Evolutionary conservation across 2,888 invertebrate genomes (phyloP), one percentile per base, ranked within the genome.

Genomic region (Spilosoma lubricipeda): DNA sequence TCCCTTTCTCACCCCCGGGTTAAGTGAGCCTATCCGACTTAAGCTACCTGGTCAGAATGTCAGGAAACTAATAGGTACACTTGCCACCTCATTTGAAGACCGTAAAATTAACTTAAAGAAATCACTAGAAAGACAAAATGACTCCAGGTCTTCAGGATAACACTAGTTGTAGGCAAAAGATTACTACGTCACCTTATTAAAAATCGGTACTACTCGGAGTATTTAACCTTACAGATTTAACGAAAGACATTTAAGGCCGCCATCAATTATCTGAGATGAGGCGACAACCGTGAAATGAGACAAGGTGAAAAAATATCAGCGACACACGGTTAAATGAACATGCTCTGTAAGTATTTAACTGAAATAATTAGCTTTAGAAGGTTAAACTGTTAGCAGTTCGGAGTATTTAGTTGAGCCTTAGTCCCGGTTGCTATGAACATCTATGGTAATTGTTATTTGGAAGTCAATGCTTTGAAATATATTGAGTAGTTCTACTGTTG

Each of bases 221-320:
- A 36, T 69, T 52, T 36, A 69, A 36, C 33, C 59, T 39, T 7
- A 52, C n/a, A 76, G 65, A 75, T 77, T 79, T 76, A 80, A 78
- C 79, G 74, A 82, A 83, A 81, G 66, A 73, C 79, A 48, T 84
- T 85, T 84, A 79, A 90, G 90, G 91, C 78, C 87, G 82, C 81
- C 80, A 82, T 88, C 86, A 87, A 86, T 86, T 87, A 87, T 83
- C 67, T 70, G 73, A 67, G 73, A 74, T 74, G 80, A 82, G 63
- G 66, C 79, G 88, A 87, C 86, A 87, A 82, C 87, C 89, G 78
- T 88, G 85, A 84, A 85, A 82, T 73, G 73, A 71, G 70, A 77
- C 87, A 82, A 89, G 84, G 77, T 82, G 84, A 77, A 71, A 71
- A 71, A 73, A 67, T 59, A 64, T 63, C 65, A 63, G 59, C 30